phyloP scores from a whole-genome alignment of 2,888 invertebrate genomes.

The Drosophila pegasa region DNA sequence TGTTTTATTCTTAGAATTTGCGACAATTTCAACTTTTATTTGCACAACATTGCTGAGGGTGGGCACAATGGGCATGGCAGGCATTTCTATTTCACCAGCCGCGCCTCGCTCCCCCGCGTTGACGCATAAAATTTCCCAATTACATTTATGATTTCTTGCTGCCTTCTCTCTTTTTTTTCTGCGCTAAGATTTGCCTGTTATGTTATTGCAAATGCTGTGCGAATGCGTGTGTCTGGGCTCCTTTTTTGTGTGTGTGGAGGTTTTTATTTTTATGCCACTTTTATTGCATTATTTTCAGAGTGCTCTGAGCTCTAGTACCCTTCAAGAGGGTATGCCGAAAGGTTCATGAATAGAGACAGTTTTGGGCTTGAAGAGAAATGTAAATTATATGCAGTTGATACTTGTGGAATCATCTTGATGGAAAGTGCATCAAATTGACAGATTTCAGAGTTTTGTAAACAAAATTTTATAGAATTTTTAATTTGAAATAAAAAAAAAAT shows the following conservation, averaged over 20 bases:
- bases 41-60: slow-evolving; percentile 39
- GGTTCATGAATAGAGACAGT: background rate
- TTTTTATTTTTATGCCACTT: slow-evolving; percentile 73
- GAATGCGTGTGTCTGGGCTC: slow-evolving; percentile 24
- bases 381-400: background rate
- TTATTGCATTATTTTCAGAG: slow-evolving; percentile 78
- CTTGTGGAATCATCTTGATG: no score
- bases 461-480: background rate
- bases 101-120: no score
- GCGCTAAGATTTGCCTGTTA: slow-evolving; percentile 50
- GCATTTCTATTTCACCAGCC: slow-evolving; percentile 27
- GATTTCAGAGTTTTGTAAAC: no score
- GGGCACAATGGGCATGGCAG: slow-evolving; percentile 6
- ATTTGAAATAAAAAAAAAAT: no score
- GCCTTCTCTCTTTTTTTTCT: slow-evolving; percentile 30
- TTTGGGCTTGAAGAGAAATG: no score
- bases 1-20: slow-evolving; percentile 72
- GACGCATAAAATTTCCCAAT: slow-evolving; percentile 75
- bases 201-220: slow-evolving; percentile 48
- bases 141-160: slow-evolving; percentile 81
- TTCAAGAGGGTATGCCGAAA: background rate
- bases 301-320: slow-evolving; percentile 23
- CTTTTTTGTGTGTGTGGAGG: slow-evolving; percentile 18
- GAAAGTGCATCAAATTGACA: no score
- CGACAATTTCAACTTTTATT: slow-evolving; percentile 80